Percentiles rank a stretch among this genome's conserved stretches.
Evolutionary conservation across 2,113 vertebrate species (phyloP).

Genomic region (Pteruthius melanotis): DNA sequence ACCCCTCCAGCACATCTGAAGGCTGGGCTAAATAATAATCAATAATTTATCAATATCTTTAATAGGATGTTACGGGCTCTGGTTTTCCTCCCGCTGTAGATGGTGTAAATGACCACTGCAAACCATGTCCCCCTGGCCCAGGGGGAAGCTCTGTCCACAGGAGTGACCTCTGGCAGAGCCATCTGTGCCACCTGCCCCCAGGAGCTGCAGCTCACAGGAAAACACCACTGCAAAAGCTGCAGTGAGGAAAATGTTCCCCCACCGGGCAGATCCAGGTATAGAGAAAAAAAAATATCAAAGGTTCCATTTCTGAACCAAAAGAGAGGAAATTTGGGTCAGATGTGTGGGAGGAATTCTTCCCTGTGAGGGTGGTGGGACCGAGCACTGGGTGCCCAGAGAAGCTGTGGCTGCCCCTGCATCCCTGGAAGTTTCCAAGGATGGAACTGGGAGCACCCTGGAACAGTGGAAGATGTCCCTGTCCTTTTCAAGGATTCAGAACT

Average conservation of each 20-base stretch:
- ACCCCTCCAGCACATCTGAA: not conserved
- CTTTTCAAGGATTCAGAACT: too few relatives aligned
- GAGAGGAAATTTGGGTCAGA: not conserved
- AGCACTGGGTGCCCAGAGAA: not conserved
- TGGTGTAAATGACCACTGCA: not conserved
- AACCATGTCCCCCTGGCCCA: accelerated
- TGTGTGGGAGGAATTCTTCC: not conserved
- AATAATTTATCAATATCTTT: not conserved
- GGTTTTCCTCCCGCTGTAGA: not conserved
- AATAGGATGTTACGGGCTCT: accelerated
- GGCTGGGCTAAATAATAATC: not conserved
- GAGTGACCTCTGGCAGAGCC: not conserved
- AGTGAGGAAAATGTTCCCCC: not conserved
- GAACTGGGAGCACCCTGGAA: not conserved
- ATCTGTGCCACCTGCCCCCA: not conserved
- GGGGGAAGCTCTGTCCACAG: not conserved
- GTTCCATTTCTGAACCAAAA: not conserved
- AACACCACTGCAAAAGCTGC: not conserved
- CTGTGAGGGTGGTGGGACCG: not conserved
- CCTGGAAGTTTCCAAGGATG: not conserved
- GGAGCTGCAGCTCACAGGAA: too few relatives aligned
- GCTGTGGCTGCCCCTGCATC: not conserved
- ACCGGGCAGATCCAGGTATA: not conserved
- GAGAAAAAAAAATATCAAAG: not conserved
- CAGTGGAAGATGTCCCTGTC: not conserved